These are phyloP conservation scores for Ophioderma brevispina DNA, from an alignment of 35 echinoderm and acorn worm species.

Conservation along the genomic window DNA sequence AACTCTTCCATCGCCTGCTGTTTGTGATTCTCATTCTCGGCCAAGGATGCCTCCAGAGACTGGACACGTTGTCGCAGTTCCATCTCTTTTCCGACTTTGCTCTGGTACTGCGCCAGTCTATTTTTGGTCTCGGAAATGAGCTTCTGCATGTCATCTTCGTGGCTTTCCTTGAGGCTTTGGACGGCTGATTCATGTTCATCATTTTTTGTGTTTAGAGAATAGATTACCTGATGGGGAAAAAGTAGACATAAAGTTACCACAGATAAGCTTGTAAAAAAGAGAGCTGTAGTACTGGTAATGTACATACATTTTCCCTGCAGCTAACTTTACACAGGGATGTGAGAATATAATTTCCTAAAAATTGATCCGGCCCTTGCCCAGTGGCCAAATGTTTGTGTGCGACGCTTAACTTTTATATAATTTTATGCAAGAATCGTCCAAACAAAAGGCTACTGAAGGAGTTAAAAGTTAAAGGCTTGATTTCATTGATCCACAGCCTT, in stretches of 20 bases:
- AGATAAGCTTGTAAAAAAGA: too few species aligned
- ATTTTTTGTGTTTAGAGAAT: constrained; percentile 98
- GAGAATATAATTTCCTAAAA: too few species aligned
- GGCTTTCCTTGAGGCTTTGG: constrained; percentile 78
- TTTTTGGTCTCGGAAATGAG: constrained; percentile 81
- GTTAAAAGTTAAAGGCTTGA: too few species aligned
- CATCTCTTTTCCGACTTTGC: constrained; percentile 68
- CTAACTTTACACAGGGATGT: too few species aligned
- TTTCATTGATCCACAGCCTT: too few species aligned
- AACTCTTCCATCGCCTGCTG: constrained; percentile 71
- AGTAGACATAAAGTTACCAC: neutral
- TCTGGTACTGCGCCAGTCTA: constrained; percentile 78
- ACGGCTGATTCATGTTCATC: constrained; percentile 94
- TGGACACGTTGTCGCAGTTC: constrained; percentile 69
- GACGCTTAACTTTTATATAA: too few species aligned
- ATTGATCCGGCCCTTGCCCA: too few species aligned
- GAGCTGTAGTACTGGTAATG: too few species aligned
- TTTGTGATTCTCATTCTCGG: constrained; percentile 65
- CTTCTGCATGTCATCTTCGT: constrained; percentile 89
- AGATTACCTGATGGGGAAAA: constrained; percentile 82
- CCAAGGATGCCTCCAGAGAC: constrained; percentile 62
- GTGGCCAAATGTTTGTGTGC: too few species aligned
- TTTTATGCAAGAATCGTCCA: too few species aligned
- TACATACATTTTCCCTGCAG: too few species aligned
- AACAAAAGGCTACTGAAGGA: too few species aligned